These are phyloP conservation scores for Caenorhabditis latens DNA, from an alignment of 1,140 invertebrate species.

Conservation along the genomic window DNA sequence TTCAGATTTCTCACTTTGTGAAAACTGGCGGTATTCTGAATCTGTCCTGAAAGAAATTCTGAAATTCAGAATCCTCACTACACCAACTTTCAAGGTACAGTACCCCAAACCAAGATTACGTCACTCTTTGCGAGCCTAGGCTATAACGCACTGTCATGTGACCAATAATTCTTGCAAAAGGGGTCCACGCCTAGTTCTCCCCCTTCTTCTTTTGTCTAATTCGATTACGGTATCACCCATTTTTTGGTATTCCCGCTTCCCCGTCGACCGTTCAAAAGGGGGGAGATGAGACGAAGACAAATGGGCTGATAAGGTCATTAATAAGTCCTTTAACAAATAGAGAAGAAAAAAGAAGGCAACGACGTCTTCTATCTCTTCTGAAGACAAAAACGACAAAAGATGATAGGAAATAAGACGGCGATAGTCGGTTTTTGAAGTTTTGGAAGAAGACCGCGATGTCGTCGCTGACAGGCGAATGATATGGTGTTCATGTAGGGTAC, in stretches of 20 bases:
- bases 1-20: no score
- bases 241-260: background rate
- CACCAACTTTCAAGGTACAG: no score
- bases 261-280: background rate
- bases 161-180: background rate
- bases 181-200: background rate
- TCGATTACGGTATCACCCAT: slow-evolving; percentile 33
- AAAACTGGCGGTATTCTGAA: no score
- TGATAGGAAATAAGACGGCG: background rate
- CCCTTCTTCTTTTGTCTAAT: background rate
- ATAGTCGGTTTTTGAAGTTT: slow-evolving; percentile 21
- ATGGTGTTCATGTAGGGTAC: slow-evolving; percentile 34
- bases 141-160: background rate
- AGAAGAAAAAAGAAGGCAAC: background rate
- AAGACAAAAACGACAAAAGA: background rate
- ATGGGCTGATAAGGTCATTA: slow-evolving; percentile 21
- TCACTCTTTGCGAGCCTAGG: no score
- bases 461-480: background rate
- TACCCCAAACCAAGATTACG: no score
- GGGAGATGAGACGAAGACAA: background rate
- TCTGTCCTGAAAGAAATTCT: no score
- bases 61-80: no score
- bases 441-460: slow-evolving; percentile 9
- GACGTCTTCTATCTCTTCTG: slow-evolving; percentile 9
- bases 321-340: slow-evolving; percentile 45